Percentiles rank a stretch among this genome's conserved stretches.
Conservation (phyloP, 2,113 vertebrate genomes). For the Proterorhinus semilunaris region DNA sequence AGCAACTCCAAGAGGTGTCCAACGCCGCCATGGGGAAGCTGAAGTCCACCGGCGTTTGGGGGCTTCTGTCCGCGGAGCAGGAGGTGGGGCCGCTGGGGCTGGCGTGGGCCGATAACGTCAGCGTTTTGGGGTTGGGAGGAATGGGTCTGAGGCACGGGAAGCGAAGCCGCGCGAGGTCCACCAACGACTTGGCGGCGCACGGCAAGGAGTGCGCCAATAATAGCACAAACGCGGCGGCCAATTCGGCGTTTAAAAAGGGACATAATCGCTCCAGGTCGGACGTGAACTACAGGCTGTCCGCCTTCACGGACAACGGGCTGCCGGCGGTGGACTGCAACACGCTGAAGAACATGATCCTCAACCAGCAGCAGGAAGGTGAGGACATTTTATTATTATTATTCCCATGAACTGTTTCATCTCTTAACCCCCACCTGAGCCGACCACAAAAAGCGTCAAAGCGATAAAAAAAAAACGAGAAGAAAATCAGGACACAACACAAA, state of each 20-base stretch:
- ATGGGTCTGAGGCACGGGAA: conserved; percentile 80
- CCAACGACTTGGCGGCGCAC: conserved; percentile 87
- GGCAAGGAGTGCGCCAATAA: conserved; percentile 76
- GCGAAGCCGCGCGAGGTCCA: conserved; percentile 87
- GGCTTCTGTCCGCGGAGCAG: conserved; percentile 82
- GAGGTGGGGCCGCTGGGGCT: conserved; percentile 79
- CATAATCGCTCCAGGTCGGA: conserved; percentile 91
- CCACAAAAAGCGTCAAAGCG: too few relatives aligned
- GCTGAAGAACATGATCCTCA: conserved; percentile 79
- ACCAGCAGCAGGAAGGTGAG: conserved; percentile 85
- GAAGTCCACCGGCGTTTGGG: conserved; percentile 82
- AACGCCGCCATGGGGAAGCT: conserved; percentile 68
- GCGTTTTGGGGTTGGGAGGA: conserved; percentile 76
- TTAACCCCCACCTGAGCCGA: too few relatives aligned
- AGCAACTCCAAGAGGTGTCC: conserved; percentile 80
- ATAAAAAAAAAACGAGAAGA: too few relatives aligned
- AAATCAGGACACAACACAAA: too few relatives aligned
- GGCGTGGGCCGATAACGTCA: conserved; percentile 84
- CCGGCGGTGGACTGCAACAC: conserved; percentile 76
- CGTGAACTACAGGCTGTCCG: conserved; percentile 71
- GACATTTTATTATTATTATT: background rate
- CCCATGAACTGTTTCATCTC: too few relatives aligned
- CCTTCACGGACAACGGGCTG: conserved; percentile 75
- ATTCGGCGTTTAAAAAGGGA: conserved; percentile 83
- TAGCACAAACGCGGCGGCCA: conserved; percentile 48